Evolutionary conservation across 2,797 vertebrate species (phyloP).

Genomic region (Crenichthys baileyi): DNA sequence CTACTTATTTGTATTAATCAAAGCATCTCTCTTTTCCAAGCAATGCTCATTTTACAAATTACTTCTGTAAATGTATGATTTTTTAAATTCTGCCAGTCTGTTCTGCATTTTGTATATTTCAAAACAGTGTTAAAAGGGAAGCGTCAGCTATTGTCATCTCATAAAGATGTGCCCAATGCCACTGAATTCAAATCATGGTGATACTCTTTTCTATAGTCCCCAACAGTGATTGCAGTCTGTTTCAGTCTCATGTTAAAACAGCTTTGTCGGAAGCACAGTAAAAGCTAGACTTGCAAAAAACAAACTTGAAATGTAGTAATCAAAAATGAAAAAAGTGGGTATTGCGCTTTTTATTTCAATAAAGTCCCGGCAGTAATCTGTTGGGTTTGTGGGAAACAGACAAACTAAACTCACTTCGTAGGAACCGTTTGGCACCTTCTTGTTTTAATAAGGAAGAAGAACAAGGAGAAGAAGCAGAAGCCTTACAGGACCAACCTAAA

Average conservation of each 20-base stretch:
- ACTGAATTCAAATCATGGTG: conserved; percentile 12
- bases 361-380: neutral
- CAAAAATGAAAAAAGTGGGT: neutral
- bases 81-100: neutral
- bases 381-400: neutral
- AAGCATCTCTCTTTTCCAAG: neutral
- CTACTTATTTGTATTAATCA: neutral
- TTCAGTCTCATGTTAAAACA: neutral
- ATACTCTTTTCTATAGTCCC: conserved; percentile 2
- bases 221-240: neutral
- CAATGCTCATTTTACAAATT: neutral
- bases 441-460: conserved; percentile 76
- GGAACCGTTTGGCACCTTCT: conserved; percentile 73
- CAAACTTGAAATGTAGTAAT: neutral
- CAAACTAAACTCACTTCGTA: conserved; percentile 17
- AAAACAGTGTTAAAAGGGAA: conserved; percentile 13
- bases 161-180: neutral
- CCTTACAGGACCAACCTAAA: conserved; percentile 78
- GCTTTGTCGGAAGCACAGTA: neutral
- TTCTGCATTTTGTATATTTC: conserved; percentile 6
- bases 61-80: neutral
- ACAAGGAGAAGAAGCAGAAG: conserved; percentile 68
- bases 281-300: neutral
- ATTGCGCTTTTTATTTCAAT: neutral
- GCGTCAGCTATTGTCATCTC: conserved; percentile 3